Evolutionary conservation across 2,113 vertebrate species (phyloP).

Genomic region (Pseudonaja textilis): DNA sequence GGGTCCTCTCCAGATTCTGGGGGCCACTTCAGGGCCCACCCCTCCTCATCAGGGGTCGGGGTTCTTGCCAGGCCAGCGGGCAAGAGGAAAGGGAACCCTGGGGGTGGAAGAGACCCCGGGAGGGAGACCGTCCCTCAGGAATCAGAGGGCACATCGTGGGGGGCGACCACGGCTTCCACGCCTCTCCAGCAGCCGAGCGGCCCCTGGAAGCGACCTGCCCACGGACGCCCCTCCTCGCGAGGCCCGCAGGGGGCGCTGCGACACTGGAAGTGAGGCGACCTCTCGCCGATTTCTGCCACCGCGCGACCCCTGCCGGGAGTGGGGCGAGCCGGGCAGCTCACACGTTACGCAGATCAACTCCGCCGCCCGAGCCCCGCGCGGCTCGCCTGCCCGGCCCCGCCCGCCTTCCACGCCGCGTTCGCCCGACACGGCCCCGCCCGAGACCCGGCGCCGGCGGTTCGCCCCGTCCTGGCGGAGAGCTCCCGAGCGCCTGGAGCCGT

Average conservation of each 20-base stretch:
- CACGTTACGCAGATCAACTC: not conserved
- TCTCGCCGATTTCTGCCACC: not conserved
- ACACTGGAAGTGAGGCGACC: not conserved
- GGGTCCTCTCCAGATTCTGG: too few species aligned
- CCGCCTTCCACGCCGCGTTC: not conserved
- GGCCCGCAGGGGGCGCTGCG: slow-evolving; percentile 8
- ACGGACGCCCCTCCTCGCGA: not conserved
- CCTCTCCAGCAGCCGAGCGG: not conserved
- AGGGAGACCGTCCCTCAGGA: not conserved
- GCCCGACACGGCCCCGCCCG: not conserved
- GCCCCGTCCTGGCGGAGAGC: not conserved
- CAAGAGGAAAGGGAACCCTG: not conserved
- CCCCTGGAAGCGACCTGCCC: not conserved
- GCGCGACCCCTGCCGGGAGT: not conserved
- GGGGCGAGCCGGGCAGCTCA: not conserved
- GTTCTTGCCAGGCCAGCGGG: not conserved
- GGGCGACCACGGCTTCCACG: not conserved
- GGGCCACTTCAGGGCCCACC: too few species aligned
- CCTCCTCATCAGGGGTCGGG: not conserved
- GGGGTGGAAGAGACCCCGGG: not conserved
- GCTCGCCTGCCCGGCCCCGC: not conserved
- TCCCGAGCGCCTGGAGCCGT: not conserved
- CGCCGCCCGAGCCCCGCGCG: not conserved
- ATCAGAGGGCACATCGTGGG: not conserved
- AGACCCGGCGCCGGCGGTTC: not conserved